Base-by-base conservation (phyloP, 2,113 vertebrate species). In the Montifringilla adamsi region DNA sequence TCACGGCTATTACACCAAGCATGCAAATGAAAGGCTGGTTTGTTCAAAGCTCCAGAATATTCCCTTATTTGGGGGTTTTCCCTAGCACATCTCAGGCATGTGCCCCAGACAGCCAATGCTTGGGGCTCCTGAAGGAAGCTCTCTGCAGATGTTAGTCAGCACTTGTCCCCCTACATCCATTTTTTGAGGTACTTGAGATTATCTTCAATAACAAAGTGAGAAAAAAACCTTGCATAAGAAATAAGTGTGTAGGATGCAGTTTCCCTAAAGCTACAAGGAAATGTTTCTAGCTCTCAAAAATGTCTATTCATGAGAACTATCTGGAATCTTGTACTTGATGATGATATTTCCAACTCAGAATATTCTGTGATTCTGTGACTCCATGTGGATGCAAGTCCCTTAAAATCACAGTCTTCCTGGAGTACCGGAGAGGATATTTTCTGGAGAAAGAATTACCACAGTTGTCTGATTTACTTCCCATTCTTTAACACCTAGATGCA, bases 211-310 rank as follows among this genome's bases (percentile, higher is more conserved):
- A 22, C 52, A 67, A 60, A 88, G 13, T 33, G 27, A 90, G 39
- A 60, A 94, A 88, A 70, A 96, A 84, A n/a, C 11, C 47, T 37
- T 67, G 68, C 68, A 27, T 88, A 90, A 86, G 75, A 95, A 95
- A 4, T 58, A 73, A 74, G 30, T 37, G 37, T 47, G 73, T 81
- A 88, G 86, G 76, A 84, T 52, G 64, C 52, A 86, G 33, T 52
- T 93, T 81, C 58, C 46, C 76, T 85, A 84, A 77, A 93, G 74
- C 59, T 74, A 86, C 39, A 74, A 81, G 56, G 64, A 81, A 83
- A 63, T 27, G 27, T 50, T 94, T 74, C 78, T 84, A 63, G 56
- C 49, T 53, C 53, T 91, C 28, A 37, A 50, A 95, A 74, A 39
- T 69, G 11, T 21, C 78, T 89, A 10, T 50, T 89, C 26, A 33